Percentiles rank a stretch among this genome's conserved stretches.
Conservation (phyloP, 2,113 vertebrate species). For the Boulengerochromis microlepis region DNA sequence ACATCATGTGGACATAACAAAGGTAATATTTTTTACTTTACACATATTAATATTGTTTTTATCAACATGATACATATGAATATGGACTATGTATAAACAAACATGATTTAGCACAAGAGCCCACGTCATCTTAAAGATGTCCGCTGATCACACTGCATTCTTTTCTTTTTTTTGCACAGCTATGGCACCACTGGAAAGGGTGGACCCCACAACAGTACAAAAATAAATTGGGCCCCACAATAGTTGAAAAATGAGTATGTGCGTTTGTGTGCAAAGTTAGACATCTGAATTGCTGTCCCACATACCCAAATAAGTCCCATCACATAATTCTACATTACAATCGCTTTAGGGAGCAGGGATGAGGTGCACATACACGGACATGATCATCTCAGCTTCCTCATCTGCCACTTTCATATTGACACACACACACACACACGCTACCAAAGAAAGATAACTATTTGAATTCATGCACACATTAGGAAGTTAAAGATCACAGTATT, state of each 20-base stretch:
- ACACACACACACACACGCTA: neutral
- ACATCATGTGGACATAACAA: neutral
- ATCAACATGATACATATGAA: neutral
- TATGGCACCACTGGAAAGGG: neutral
- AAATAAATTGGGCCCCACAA: neutral
- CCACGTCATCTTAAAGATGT: neutral
- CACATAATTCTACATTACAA: conserved; percentile 41
- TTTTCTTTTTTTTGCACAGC: neutral
- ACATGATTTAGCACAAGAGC: neutral
- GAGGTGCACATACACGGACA: conserved; percentile 5
- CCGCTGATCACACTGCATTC: neutral
- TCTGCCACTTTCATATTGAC: neutral
- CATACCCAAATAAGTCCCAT: conserved; percentile 62
- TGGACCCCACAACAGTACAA: neutral
- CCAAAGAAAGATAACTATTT: neutral
- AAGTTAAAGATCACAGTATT: neutral
- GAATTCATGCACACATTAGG: neutral
- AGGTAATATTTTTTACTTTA: neutral
- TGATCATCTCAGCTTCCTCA: conserved; percentile 2
- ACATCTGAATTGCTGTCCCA: conserved; percentile 49
- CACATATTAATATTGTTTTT: neutral
- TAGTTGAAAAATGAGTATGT: neutral
- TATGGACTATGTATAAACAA: neutral
- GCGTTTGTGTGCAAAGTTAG: conserved; percentile 1
- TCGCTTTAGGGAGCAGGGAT: conserved; percentile 41